Evolutionary conservation across 2,797 vertebrate species (phyloP), one percentile per base, ranked within the genome.

Genomic region (Octomys mimax): DNA sequence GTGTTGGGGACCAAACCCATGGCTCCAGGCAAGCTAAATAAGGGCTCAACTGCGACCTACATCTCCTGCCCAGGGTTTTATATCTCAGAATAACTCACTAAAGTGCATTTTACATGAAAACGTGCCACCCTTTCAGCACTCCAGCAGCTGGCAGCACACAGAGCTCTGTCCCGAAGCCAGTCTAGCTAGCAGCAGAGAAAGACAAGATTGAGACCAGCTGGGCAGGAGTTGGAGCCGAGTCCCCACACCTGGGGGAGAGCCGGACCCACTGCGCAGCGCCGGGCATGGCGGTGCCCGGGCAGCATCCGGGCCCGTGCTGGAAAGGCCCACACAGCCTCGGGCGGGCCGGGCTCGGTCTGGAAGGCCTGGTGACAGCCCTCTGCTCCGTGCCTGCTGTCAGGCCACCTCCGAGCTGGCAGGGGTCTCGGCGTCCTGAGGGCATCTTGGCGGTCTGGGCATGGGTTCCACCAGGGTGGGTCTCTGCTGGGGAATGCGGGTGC

Each of bases 31-130:
- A 24, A 0, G 24, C 22, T 42, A 71, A 39, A 1, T 73, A 16
- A 73, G 70, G 4, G 2, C 70, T 24, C 36, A 39, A 11, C 36
- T 21, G 5, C 36, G 36, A 42, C 5, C 36, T 5, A 5, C 36
- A 21, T 19, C 31, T 18, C 33, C 68, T 21, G 68, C 68, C 7
- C 62, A 89, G 70, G 46, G 81, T 66, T 84, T 91, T 71, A 33
- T 11, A 36, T 62, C 57, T 91, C 42, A 75, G 49, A 86, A 68
- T 85, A 79, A 59, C 71, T 87, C 91, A 78, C 26, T 92, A 77
- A 80, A 73, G 73, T 79, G 18, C 85, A 4, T 86, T 81, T 93
- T 71, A 59, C 36, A 91, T 77, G 66, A 95, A 95, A 83, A 86
- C 62, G 24, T 31, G 87, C 26, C 18, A 21, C 46, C 5, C 5